Evolutionary conservation across 1,140 invertebrate genomes (phyloP), one percentile per base, ranked within the genome.

Genomic region (Scaptodrosophila lebanonensis): DNA sequence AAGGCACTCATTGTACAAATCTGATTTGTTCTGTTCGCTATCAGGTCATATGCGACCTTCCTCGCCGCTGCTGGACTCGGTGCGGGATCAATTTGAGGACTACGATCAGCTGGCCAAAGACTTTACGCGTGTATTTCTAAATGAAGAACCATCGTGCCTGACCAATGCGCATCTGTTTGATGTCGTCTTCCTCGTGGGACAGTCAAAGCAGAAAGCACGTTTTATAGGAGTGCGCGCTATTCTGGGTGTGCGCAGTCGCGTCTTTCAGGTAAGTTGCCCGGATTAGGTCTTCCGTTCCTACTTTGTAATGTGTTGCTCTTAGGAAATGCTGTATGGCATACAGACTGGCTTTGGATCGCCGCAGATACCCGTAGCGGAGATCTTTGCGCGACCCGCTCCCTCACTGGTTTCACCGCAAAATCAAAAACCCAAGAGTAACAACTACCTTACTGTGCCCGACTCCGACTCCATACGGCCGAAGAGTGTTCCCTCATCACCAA

Each of bases 271-370:
- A 40, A 59, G 44, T 27, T 27, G 5, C 9, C n/a, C n/a, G n/a
- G n/a, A 12, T 9, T 18, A 8, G 2, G 11, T 12, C 13, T 11
- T 33, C 49, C 1, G 1, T 38, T 32, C 8, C 3, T 17, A 39
- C 9, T 39, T 13, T 9, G 57, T 12, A 8, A 16, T 7, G 4
- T 15, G 2, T 15, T 7, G 2, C 8, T 27, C n/a, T 1, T 93
- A 97, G 89, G 95, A 98, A 88, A 97, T 98, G 95, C 87, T 98
- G 12, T 97, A 97, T 85, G 96, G 96, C 53, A 97, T 97, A 68
- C 95, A 95, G 77, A 95, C 95, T 0, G 95, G 95, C 29, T 97
- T 97, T 83, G 95, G 95, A n/a, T 96, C 95, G 43, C 95, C 94
- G 1, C 95, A 96, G 89, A 95, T 96, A 50, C 95, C 95, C 0